These are phyloP conservation scores for Nibea albiflora DNA, from an alignment of 2,113 vertebrate genomes.

Conservation along the genomic window DNA sequence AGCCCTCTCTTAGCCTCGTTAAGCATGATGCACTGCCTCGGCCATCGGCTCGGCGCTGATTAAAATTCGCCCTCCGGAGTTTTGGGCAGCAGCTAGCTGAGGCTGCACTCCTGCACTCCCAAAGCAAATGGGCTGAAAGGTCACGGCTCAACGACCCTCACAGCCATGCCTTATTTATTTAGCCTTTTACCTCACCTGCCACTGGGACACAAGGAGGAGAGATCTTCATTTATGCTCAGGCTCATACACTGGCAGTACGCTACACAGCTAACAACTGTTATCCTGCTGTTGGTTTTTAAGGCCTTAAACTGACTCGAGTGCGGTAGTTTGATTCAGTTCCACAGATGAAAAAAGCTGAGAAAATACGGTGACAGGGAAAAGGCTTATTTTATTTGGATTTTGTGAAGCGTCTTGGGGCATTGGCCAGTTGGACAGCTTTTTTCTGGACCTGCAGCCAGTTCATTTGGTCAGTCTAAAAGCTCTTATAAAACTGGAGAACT, in stretches of 20 bases:
- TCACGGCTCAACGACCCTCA: constrained; percentile 67
- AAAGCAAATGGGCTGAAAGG: constrained; percentile 74
- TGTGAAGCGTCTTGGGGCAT: neutral
- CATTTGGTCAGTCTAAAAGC: neutral
- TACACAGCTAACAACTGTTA: neutral
- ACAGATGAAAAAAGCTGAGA: neutral
- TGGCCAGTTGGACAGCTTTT: neutral
- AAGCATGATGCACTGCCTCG: constrained; percentile 74
- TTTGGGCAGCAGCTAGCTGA: constrained; percentile 59
- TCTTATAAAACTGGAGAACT: neutral
- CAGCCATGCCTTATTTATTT: constrained; percentile 76
- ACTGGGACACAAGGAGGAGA: constrained; percentile 14
- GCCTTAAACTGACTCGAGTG: neutral
- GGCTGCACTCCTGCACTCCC: constrained; percentile 63
- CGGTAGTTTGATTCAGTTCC: neutral
- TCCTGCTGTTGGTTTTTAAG: neutral
- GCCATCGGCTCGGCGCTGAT: constrained; percentile 70
- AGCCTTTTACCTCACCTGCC: constrained; percentile 57
- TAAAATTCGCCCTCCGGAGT: constrained; percentile 75
- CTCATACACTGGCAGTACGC: neutral
- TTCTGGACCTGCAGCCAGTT: neutral
- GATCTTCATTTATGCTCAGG: constrained; percentile 34
- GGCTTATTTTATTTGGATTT: neutral
- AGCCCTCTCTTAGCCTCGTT: constrained; percentile 77
- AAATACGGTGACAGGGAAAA: neutral